These are phyloP conservation scores for Ips typographus DNA, from an alignment of 1,140 invertebrate species.

Conservation along the genomic window DNA sequence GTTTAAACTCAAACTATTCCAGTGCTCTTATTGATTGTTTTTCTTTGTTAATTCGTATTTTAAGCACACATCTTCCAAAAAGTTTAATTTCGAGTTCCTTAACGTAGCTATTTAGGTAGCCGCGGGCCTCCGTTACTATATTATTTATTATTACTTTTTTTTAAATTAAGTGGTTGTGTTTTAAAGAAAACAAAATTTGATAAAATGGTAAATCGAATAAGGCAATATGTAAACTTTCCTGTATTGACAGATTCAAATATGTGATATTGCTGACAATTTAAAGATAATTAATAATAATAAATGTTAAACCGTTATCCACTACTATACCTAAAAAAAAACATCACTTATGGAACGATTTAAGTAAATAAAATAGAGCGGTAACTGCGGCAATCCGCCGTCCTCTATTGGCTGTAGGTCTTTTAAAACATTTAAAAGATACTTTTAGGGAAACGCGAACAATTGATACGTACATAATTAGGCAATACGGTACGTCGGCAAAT, in stretches of 20 bases:
- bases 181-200: conserved; percentile 25
- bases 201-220: conserved; percentile 40
- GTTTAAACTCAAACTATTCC: conserved; percentile 27
- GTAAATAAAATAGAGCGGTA: conserved; percentile 2
- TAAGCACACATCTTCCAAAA: conserved; percentile 30
- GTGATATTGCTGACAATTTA: conserved; percentile 48
- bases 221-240: conserved; percentile 40
- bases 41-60: neutral
- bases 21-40: conserved; percentile 30
- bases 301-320: conserved; percentile 41
- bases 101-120: conserved; percentile 12
- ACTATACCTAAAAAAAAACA: conserved; percentile 39
- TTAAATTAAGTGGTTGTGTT: conserved; percentile 22
- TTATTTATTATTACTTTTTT: conserved; percentile 13
- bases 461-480: conserved; percentile 20
- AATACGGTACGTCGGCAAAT: conserved; percentile 5
- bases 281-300: conserved; percentile 36
- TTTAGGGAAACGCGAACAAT: conserved; percentile 12
- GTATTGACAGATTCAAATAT: conserved; percentile 43
- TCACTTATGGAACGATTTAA: conserved; percentile 28
- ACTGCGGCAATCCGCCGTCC: neutral
- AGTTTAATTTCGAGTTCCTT: conserved; percentile 28
- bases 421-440: conserved; percentile 24
- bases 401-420: conserved; percentile 21
- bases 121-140: conserved; percentile 10